phyloP scores from a whole-genome alignment of 1,140 invertebrate species.

The Drosophila nebulosa region DNA sequence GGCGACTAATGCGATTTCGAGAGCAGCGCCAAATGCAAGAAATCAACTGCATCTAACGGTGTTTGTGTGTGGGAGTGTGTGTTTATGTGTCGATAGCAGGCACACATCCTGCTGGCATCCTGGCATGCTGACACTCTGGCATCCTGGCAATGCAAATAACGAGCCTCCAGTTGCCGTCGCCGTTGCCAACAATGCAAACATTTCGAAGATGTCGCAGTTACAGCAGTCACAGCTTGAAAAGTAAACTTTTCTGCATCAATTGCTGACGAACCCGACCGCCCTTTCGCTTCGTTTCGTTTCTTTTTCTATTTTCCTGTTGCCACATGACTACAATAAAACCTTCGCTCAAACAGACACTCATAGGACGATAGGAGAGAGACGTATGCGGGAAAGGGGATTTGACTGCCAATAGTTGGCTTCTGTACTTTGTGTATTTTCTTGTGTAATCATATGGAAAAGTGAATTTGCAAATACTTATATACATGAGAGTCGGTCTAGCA shows the following conservation, averaged over 20 bases:
- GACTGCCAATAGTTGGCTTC: constrained; percentile 65
- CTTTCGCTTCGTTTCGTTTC: constrained; percentile 23
- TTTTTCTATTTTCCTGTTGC: constrained; percentile 10
- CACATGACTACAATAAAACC: constrained; percentile 43
- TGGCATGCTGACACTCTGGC: constrained; percentile 33
- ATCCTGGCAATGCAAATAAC: constrained; percentile 72
- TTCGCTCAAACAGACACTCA: too few species aligned
- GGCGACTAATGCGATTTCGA: constrained; percentile 68
- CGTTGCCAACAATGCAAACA: constrained; percentile 59
- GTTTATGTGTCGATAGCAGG: constrained; percentile 45
- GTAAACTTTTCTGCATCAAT: constrained; percentile 76
- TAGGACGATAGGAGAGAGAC: neutral
- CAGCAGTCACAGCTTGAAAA: constrained; percentile 41
- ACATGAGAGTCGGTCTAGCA: constrained; percentile 45
- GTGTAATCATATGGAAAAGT: constrained; percentile 80
- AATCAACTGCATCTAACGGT: constrained; percentile 65
- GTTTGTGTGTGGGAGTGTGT: constrained; percentile 22
- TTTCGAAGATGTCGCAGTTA: constrained; percentile 39
- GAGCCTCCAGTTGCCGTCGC: constrained; percentile 24
- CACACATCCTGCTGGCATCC: constrained; percentile 48
- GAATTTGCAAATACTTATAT: constrained; percentile 71
- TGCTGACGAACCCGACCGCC: constrained; percentile 57
- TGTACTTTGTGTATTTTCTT: constrained; percentile 52
- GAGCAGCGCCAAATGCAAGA: constrained; percentile 59
- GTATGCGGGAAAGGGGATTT: neutral